phyloP scores from a whole-genome alignment of 2,113 vertebrate species.

The Tapirus terrestris region DNA sequence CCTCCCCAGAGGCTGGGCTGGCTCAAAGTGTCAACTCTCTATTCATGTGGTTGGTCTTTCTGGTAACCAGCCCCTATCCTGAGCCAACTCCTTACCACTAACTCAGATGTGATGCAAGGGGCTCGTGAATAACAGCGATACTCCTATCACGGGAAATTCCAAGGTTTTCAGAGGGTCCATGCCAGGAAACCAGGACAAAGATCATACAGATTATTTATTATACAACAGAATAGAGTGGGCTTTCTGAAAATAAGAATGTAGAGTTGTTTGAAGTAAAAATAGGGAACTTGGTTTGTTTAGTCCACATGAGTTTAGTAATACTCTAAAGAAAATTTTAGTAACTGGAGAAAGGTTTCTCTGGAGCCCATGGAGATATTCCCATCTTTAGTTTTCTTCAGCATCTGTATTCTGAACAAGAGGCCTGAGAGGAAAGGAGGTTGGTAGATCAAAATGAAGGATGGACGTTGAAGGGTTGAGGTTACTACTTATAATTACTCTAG shows the following conservation, averaged over 20 bases:
- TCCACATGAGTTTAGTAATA: background rate
- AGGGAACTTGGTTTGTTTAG: conserved; percentile 15
- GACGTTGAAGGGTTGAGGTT: background rate
- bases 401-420: conserved; percentile 14
- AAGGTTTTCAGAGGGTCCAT: background rate
- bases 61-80: background rate
- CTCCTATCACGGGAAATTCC: background rate
- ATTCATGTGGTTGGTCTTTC: background rate
- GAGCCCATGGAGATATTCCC: background rate
- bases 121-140: background rate
- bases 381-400: conserved; percentile 27
- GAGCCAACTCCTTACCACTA: background rate
- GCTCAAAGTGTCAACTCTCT: background rate
- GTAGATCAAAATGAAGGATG: conserved; percentile 42
- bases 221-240: background rate
- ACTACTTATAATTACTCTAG: background rate
- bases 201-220: background rate
- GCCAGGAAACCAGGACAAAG: background rate
- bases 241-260: conserved; percentile 14
- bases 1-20: background rate
- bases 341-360: conserved; percentile 30
- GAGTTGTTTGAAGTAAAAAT: conserved; percentile 45
- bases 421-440: background rate
- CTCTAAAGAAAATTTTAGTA: background rate
- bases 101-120: background rate